These are phyloP conservation scores for Heliothis subflexa DNA, from an alignment of 1,140 invertebrate species.

Conservation along the genomic window DNA sequence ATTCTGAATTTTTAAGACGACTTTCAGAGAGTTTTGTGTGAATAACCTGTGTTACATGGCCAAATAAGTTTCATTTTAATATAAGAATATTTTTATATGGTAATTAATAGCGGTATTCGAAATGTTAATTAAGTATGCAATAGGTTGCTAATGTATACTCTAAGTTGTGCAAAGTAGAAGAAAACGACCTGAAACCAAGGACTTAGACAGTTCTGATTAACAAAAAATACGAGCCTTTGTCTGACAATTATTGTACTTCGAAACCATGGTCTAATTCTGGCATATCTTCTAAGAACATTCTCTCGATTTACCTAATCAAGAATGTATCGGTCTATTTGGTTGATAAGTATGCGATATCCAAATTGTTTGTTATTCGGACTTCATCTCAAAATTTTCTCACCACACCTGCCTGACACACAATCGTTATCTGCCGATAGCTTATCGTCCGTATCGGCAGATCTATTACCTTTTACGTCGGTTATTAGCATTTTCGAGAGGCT, in stretches of 20 bases:
- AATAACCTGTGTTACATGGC: background rate
- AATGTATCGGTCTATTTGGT: background rate
- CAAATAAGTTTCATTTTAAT: background rate
- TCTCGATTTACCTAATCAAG: no score
- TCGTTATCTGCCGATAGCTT: constrained; percentile 40
- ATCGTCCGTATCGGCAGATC: constrained; percentile 48
- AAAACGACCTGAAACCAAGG: no score
- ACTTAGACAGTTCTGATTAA: no score
- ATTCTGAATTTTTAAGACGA: constrained; percentile 37
- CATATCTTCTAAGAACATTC: no score
- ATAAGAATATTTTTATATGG: no score
- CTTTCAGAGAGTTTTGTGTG: constrained; percentile 3
- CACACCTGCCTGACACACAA: constrained; percentile 30
- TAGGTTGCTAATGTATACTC: no score
- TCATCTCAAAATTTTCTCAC: constrained; percentile 30
- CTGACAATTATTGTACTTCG: no score
- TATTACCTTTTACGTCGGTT: constrained; percentile 56
- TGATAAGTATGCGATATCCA: constrained; percentile 1
- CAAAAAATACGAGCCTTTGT: no score
- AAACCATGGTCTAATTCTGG: no score
- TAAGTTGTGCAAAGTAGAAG: no score
- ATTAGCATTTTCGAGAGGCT: constrained; percentile 58
- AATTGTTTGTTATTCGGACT: background rate
- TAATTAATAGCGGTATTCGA: no score
- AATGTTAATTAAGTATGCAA: no score